These are phyloP conservation scores for Promerops cafer DNA, from an alignment of 2,113 vertebrate genomes.

Conservation along the genomic window DNA sequence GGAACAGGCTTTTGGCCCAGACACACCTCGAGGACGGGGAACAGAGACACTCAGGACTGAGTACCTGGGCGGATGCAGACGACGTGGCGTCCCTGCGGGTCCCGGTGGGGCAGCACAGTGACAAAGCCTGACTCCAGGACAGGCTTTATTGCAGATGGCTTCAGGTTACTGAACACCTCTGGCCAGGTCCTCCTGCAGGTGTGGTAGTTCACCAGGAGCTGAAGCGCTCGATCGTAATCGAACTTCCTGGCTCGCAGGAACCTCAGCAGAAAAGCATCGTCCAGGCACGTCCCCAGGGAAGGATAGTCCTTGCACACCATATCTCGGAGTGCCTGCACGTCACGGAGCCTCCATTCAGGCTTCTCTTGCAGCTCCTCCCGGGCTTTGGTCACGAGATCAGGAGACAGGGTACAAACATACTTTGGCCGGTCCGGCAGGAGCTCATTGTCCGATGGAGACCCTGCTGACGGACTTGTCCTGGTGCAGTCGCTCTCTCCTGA, in stretches of 20 bases:
- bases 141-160: conserved; percentile 86
- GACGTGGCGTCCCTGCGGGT: conserved; percentile 87
- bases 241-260: conserved; percentile 98
- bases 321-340: conserved; percentile 92
- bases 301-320: conserved; percentile 96
- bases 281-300: conserved; percentile 84
- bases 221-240: conserved; percentile 92
- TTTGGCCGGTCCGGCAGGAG: conserved; percentile 72
- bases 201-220: conserved; percentile 95
- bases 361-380: conserved; percentile 97
- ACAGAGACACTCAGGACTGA: background rate
- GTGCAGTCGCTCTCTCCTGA: conserved; percentile 85
- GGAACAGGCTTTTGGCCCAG: background rate
- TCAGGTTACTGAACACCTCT: conserved; percentile 90
- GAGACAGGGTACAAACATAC: conserved; percentile 87
- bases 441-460: conserved; percentile 64
- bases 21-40: rapidly evolving
- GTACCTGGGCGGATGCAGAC: conserved; percentile 92
- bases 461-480: conserved; percentile 74
- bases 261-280: conserved; percentile 90
- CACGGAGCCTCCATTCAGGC: conserved; percentile 92
- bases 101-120: conserved; percentile 85
- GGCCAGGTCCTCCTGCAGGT: conserved; percentile 89
- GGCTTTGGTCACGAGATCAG: conserved; percentile 89
- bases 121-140: conserved; percentile 92